Conservation (phyloP, 2,888 invertebrate species). For the Drosophila yooni region DNA sequence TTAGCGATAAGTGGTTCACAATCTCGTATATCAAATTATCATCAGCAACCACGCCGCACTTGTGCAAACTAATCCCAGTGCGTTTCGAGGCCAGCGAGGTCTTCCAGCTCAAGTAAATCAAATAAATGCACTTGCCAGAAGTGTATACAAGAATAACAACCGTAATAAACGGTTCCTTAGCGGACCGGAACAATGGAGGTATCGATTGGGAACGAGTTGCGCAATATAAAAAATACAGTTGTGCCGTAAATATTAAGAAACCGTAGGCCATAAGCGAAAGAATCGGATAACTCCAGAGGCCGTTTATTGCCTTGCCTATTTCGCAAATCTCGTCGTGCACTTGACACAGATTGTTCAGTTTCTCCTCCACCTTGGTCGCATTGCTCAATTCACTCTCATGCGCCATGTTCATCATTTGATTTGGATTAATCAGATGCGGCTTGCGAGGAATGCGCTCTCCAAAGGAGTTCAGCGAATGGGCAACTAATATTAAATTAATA, state of each 20-base stretch:
- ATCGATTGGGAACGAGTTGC: conserved; percentile 82
- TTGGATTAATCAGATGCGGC: conserved; percentile 25
- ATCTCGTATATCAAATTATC: conserved; percentile 84
- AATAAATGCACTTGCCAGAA: conserved; percentile 84
- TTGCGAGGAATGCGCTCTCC: conserved; percentile 68
- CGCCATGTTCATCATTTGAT: conserved; percentile 58
- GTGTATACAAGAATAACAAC: conserved; percentile 80
- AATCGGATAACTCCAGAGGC: conserved; percentile 84
- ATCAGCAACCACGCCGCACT: conserved; percentile 84
- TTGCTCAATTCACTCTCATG: conserved; percentile 81
- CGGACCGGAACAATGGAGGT: conserved; percentile 84
- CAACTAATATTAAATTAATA: conserved; percentile 43
- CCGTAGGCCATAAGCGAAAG: conserved; percentile 84
- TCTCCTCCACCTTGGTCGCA: conserved; percentile 81
- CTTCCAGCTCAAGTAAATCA: conserved; percentile 85
- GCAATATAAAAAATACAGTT: conserved; percentile 85
- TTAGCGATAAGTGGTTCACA: conserved; percentile 85
- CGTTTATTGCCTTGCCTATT: conserved; percentile 84
- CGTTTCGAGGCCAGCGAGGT: conserved; percentile 84
- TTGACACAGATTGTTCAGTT: conserved; percentile 84
- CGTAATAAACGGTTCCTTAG: conserved; percentile 82
- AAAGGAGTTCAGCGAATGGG: conserved; percentile 74
- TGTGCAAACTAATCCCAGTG: conserved; percentile 84
- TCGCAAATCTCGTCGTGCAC: conserved; percentile 85
- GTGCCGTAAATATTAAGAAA: conserved; percentile 84